Evolutionary conservation across 2,113 vertebrate species (phyloP).

Genomic region (Amphilophus citrinellus): DNA sequence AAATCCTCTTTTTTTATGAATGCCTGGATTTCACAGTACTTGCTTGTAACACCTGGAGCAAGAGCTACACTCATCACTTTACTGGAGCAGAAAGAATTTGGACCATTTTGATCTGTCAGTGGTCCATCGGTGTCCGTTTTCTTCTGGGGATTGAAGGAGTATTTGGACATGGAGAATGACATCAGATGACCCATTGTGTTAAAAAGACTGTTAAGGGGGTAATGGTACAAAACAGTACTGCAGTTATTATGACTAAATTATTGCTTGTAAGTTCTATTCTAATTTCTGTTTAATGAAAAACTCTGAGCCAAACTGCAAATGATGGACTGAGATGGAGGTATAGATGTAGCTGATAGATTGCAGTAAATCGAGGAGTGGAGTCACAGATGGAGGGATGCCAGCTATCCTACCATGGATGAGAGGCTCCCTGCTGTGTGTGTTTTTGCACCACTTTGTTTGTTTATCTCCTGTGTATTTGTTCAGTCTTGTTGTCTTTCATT

Average conservation of each 20-base stretch:
- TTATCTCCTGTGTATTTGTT: slow-evolving; percentile 21
- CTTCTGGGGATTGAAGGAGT: background rate
- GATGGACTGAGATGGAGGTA: background rate
- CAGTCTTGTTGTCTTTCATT: slow-evolving; percentile 31
- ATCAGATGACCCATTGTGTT: background rate
- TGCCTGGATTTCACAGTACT: background rate
- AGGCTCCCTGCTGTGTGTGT: slow-evolving; percentile 8
- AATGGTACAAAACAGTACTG: background rate
- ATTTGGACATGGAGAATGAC: background rate
- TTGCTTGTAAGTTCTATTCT: background rate
- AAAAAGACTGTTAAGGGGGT: background rate
- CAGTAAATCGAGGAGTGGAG: background rate
- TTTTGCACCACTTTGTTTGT: slow-evolving; percentile 32
- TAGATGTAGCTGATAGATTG: background rate
- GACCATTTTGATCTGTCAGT: background rate
- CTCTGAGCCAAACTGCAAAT: background rate
- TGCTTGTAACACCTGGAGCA: background rate
- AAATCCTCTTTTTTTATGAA: no score
- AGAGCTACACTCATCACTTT: background rate
- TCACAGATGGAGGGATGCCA: slow-evolving; percentile 25
- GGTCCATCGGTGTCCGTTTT: background rate
- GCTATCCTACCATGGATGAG: background rate
- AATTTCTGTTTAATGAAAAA: background rate
- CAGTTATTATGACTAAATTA: background rate
- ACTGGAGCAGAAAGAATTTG: background rate